phyloP scores from a whole-genome alignment of 2,113 vertebrate species.

The Ochotona curzoniae region DNA sequence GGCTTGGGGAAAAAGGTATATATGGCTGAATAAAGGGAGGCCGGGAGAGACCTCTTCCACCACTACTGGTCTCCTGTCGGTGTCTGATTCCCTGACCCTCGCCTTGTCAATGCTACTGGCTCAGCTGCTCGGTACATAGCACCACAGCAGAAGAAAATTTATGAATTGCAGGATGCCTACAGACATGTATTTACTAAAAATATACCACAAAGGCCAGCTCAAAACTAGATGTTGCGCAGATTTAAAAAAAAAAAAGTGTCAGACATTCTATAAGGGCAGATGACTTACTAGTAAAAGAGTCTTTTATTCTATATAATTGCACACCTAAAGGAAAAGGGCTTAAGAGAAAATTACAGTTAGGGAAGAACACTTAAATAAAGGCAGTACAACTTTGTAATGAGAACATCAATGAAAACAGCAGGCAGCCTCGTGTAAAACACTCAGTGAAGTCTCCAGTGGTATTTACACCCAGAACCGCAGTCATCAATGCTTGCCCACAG shows the following conservation, averaged over 20 bases:
- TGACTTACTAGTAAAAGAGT: slow-evolving; percentile 15
- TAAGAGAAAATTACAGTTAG: not conserved
- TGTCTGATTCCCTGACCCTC: too few species aligned
- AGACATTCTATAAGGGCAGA: not conserved
- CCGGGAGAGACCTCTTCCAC: too few species aligned
- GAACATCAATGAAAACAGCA: slow-evolving; percentile 40
- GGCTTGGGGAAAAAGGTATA: too few species aligned
- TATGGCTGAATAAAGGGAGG: too few species aligned
- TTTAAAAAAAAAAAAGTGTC: not conserved
- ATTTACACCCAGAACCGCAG: not conserved
- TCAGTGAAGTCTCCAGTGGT: not conserved
- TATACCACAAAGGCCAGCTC: not conserved
- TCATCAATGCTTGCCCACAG: not conserved
- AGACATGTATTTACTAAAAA: slow-evolving; percentile 46
- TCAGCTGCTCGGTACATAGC: too few species aligned
- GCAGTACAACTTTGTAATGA: slow-evolving; percentile 5
- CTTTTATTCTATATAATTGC: slow-evolving; percentile 6
- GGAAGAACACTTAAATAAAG: slow-evolving; percentile 16
- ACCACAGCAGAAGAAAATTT: slow-evolving; percentile 49
- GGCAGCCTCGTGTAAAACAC: slow-evolving; percentile 37
- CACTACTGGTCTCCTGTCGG: too few species aligned
- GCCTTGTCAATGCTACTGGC: too few species aligned
- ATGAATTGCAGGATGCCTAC: not conserved
- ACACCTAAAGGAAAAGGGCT: not conserved
- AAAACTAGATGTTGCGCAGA: not conserved